Evolutionary conservation across 2,113 vertebrate species (phyloP).

Genomic region (Phoxinus phoxinus): DNA sequence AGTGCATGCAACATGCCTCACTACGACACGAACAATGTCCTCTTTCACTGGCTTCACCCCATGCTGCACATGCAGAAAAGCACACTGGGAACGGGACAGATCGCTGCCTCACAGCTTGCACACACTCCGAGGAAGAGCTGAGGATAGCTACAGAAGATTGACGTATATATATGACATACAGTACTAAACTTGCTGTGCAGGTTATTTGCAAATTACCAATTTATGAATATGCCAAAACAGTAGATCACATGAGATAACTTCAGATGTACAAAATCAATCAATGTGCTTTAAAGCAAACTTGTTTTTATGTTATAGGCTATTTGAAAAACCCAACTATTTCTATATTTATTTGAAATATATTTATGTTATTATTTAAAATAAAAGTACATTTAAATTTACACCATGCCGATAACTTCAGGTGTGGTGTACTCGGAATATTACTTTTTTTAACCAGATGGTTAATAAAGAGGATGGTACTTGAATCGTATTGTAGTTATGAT

Average conservation of each 20-base stretch:
- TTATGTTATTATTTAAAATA: too few species aligned
- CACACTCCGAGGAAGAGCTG: constrained; percentile 57
- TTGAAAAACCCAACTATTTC: too few species aligned
- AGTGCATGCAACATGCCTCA: constrained; percentile 75
- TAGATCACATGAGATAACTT: not conserved
- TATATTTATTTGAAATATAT: too few species aligned
- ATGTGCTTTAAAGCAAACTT: not conserved
- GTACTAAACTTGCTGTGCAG: constrained; percentile 49
- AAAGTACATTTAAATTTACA: too few species aligned
- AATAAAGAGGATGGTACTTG: too few species aligned
- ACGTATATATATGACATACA: constrained; percentile 28
- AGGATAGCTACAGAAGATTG: constrained; percentile 58
- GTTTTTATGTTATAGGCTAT: too few species aligned
- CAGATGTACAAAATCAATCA: not conserved
- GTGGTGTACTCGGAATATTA: too few species aligned
- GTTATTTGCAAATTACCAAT: constrained; percentile 30
- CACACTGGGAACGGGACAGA: constrained; percentile 70
- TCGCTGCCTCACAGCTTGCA: constrained; percentile 54
- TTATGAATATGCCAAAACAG: not conserved
- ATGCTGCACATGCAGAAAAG: constrained; percentile 65
- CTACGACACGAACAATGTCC: constrained; percentile 73
- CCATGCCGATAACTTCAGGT: too few species aligned
- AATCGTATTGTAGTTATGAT: too few species aligned
- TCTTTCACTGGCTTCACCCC: constrained; percentile 72
- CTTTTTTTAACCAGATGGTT: too few species aligned